Evolutionary conservation across 2,888 invertebrate genomes (phyloP).

Genomic region (Himalopsyche japonica): DNA sequence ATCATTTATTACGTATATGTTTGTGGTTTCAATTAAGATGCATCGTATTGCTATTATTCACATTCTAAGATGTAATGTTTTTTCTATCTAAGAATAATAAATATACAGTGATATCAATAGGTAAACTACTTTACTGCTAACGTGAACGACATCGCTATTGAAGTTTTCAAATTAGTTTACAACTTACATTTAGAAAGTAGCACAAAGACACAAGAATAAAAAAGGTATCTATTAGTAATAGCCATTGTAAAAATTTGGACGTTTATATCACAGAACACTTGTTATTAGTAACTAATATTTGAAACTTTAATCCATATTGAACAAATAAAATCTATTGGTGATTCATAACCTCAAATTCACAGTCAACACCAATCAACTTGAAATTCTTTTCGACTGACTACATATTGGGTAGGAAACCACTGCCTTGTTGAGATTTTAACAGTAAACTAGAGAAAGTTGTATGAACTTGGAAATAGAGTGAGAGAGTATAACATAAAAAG

Average conservation of each 20-base stretch:
- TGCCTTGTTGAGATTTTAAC: not conserved
- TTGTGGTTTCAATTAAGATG: too few species aligned
- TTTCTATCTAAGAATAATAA: too few species aligned
- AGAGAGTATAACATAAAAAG: not conserved
- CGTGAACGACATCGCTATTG: not conserved
- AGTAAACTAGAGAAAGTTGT: constrained; percentile 13
- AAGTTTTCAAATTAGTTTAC: not conserved
- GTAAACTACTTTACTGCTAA: not conserved
- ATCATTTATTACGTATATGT: too few species aligned
- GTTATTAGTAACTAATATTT: not conserved
- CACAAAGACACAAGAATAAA: constrained; percentile 13
- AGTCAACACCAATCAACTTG: not conserved
- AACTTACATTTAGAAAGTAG: constrained; percentile 37
- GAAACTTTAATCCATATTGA: not conserved
- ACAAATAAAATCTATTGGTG: not conserved
- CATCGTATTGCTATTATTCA: too few species aligned
- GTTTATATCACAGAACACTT: constrained; percentile 31
- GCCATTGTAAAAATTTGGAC: constrained; percentile 30
- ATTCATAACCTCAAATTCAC: not conserved
- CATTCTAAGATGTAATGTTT: too few species aligned
- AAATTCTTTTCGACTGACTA: not conserved
- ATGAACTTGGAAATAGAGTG: constrained; percentile 18
- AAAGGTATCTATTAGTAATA: constrained; percentile 3
- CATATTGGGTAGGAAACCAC: not conserved
- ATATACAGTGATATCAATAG: not conserved